Conservation (phyloP, 2,113 vertebrate species). For the Mystacornis crossleyi region DNA sequence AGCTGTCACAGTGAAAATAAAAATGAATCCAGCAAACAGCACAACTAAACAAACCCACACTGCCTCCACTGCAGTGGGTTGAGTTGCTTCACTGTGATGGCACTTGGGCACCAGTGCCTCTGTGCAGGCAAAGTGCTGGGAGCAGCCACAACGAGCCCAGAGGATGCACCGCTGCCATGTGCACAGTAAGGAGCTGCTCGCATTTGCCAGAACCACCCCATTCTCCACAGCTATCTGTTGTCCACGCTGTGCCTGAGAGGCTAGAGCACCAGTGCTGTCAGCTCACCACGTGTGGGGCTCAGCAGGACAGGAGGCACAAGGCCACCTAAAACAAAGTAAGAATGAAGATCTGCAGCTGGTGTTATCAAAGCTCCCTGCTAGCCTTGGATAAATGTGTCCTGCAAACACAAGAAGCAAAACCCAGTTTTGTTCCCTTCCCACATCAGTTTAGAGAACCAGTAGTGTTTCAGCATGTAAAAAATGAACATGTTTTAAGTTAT, state of each 20-base stretch:
- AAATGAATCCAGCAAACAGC: background rate
- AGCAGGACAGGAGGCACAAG: background rate
- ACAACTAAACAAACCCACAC: background rate
- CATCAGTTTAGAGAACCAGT: background rate
- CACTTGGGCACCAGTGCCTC: background rate
- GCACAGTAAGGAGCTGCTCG: background rate
- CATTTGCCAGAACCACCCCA: background rate
- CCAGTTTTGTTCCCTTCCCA: background rate
- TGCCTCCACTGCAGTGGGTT: background rate
- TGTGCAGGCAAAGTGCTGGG: background rate
- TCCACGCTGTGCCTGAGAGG: background rate
- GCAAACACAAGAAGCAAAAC: background rate
- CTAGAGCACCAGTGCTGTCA: background rate
- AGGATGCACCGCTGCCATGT: rapidly evolving
- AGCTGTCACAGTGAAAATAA: background rate
- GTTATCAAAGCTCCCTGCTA: background rate
- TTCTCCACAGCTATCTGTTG: background rate
- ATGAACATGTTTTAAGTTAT: background rate
- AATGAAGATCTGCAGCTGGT: background rate
- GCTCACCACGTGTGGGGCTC: rapidly evolving
- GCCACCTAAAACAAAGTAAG: background rate
- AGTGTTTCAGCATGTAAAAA: background rate
- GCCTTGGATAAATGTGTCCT: background rate
- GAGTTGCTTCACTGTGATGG: background rate
- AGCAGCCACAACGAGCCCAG: background rate